A percentile compares a stretch with the other conserved stretches of the same genome.
Conservation (phyloP, 2,113 vertebrate genomes). For the Balaenoptera acutorostrata region DNA sequence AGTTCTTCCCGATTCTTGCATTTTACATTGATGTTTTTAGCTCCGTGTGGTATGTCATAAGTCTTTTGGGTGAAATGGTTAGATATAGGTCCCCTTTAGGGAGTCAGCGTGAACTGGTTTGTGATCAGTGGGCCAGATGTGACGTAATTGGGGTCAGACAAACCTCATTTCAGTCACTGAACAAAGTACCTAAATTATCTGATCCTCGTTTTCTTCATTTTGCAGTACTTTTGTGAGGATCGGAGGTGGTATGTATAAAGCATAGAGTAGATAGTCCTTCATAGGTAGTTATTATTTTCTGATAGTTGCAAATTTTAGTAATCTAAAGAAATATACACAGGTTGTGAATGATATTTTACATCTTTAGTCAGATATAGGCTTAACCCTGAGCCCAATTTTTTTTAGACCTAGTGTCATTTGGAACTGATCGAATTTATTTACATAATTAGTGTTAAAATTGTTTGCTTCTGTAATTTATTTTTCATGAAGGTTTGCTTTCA, state of each 20-base stretch:
- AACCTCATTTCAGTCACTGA: neutral
- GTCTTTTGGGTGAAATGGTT: neutral
- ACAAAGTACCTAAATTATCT: neutral
- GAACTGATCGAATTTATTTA: neutral
- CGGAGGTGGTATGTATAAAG: neutral
- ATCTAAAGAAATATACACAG: neutral
- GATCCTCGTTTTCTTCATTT: neutral
- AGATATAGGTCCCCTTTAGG: neutral
- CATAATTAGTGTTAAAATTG: neutral
- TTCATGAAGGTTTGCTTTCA: neutral
- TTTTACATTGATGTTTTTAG: neutral
- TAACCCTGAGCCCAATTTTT: neutral
- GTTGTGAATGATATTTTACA: neutral
- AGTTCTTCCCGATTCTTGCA: neutral
- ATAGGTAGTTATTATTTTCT: neutral
- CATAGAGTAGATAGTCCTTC: neutral
- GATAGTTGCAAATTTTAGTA: neutral
- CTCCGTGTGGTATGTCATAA: neutral
- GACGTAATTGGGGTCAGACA: neutral
- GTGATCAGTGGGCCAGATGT: neutral
- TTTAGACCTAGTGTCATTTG: slow-evolving; percentile 4
- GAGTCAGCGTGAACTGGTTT: neutral
- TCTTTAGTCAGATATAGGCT: neutral
- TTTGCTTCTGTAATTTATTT: neutral
- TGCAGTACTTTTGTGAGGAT: slow-evolving; percentile 3